Evolutionary conservation across 2,113 vertebrate genomes (phyloP).

Genomic region (Megatriorchis doriae): DNA sequence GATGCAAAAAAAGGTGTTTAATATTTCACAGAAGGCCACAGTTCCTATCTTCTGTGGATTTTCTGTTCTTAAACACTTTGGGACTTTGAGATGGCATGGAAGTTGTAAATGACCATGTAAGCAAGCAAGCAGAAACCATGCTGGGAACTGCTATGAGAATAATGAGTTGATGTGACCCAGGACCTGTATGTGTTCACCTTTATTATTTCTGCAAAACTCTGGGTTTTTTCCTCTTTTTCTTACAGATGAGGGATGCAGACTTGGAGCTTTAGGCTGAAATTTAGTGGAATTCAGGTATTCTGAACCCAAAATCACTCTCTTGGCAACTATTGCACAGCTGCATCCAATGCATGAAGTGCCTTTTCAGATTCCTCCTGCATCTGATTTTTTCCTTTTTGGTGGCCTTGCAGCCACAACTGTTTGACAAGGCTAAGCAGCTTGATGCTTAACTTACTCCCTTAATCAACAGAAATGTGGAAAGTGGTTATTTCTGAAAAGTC

Average conservation of each 20-base stretch:
- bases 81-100: background rate
- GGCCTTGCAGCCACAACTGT: background rate
- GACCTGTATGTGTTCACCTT: background rate
- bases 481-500: background rate
- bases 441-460: background rate
- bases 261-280: background rate
- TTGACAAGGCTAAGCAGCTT: background rate
- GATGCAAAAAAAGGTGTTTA: background rate
- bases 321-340: background rate
- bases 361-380: background rate
- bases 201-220: background rate
- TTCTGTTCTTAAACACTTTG: background rate
- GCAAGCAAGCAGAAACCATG: background rate
- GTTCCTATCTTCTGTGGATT: background rate
- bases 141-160: background rate
- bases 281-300: background rate
- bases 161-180: background rate
- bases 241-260: background rate
- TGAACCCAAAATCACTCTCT: background rate
- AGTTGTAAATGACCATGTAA: background rate
- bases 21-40: background rate
- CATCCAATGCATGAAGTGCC: background rate
- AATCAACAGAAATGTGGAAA: background rate
- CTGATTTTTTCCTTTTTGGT: background rate
- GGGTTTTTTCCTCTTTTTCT: background rate